A percentile compares a stretch with the other conserved stretches of the same genome.
Evolutionary conservation across 2,888 invertebrate species (phyloP).

Genomic region (Pandemis corylana): DNA sequence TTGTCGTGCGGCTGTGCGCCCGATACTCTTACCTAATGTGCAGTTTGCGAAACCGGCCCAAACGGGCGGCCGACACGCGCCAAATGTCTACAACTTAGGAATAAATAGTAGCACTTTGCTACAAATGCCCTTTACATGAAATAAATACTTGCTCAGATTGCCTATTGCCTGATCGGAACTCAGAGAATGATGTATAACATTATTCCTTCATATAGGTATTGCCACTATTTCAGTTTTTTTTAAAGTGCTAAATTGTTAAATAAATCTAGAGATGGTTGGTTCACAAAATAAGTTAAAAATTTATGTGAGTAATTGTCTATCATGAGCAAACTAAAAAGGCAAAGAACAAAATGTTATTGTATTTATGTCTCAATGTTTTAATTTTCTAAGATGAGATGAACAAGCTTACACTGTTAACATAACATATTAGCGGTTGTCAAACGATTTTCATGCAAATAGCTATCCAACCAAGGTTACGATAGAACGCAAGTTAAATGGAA

Average conservation of each 20-base stretch:
- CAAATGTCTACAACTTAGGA: slow-evolving; percentile 57
- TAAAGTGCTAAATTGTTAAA: neutral
- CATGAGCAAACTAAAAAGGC: too few relatives aligned
- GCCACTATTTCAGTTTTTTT: too few relatives aligned
- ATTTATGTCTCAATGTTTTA: neutral
- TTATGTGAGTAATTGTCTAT: too few relatives aligned
- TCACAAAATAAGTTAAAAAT: too few relatives aligned
- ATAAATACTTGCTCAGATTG: slow-evolving; percentile 39
- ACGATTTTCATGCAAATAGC: neutral
- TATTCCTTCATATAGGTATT: neutral
- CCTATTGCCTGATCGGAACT: slow-evolving; percentile 40
- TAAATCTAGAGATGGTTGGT: neutral
- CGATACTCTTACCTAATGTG: slow-evolving; percentile 77
- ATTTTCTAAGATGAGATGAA: neutral
- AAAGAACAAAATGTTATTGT: neutral
- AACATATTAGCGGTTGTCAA: neutral
- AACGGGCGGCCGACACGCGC: slow-evolving; percentile 60
- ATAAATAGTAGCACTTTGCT: slow-evolving; percentile 47
- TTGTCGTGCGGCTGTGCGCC: slow-evolving; percentile 71
- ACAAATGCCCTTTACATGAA: slow-evolving; percentile 31
- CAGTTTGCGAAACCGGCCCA: slow-evolving; percentile 73
- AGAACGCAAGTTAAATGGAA: neutral
- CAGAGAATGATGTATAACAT: neutral
- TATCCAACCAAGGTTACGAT: neutral
- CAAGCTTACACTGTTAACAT: slow-evolving; percentile 2